Evolutionary conservation across 2,888 invertebrate species (phyloP).

Genomic region (Sarcophaga variegata): DNA sequence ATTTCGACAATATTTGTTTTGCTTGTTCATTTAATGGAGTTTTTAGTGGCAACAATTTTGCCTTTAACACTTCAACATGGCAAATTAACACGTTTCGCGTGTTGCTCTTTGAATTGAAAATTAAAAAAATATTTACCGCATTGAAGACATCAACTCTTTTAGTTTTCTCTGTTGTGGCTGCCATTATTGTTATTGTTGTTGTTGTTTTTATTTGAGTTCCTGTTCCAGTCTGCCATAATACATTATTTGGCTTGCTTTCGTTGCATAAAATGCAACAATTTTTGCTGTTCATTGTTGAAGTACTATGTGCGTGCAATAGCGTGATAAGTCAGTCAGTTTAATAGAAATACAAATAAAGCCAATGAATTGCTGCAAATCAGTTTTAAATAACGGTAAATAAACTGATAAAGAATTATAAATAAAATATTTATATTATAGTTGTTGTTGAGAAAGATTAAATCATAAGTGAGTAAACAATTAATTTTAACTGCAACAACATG

Average conservation of each 20-base stretch:
- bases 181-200: not conserved
- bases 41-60: conserved; percentile 32
- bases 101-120: conserved; percentile 58
- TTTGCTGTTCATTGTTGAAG: conserved; percentile 52
- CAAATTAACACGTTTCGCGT: conserved; percentile 67
- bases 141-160: conserved; percentile 58
- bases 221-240: not conserved
- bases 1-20: not conserved
- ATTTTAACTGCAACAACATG: too few relatives aligned
- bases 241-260: too few relatives aligned
- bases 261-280: conserved; percentile 43
- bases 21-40: conserved; percentile 30
- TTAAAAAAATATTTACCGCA: conserved; percentile 63
- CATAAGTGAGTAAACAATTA: too few relatives aligned
- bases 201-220: not conserved
- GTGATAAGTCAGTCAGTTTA: conserved; percentile 60
- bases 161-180: conserved; percentile 9
- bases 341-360: conserved; percentile 48
- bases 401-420: too few relatives aligned
- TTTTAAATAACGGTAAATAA: too few relatives aligned
- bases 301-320: conserved; percentile 60
- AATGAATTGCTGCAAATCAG: conserved; percentile 3
- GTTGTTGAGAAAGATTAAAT: too few relatives aligned
- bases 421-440: too few relatives aligned
- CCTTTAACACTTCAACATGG: conserved; percentile 60